Evolutionary conservation across 2,888 invertebrate genomes (phyloP).

Genomic region (Trypoxylon attenuatum): DNA sequence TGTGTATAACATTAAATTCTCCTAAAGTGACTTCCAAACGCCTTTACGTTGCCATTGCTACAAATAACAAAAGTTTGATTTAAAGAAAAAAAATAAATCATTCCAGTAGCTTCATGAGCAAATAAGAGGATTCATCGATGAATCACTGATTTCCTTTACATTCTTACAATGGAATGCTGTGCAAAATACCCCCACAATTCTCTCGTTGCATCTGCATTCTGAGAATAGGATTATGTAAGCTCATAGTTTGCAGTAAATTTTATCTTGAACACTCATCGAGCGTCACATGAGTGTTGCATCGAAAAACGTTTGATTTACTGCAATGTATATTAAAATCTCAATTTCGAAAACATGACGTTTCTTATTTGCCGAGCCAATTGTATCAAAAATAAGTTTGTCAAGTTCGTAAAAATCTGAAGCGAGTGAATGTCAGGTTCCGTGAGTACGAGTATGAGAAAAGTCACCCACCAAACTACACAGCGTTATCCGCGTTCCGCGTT

Average conservation of each 20-base stretch:
- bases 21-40: too few relatives aligned
- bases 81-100: too few relatives aligned
- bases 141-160: too few relatives aligned
- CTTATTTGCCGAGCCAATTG: neutral
- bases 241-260: constrained; percentile 22
- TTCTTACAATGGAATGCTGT: too few relatives aligned
- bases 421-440: neutral
- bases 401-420: neutral
- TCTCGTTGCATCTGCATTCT: constrained; percentile 27
- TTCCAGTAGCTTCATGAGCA: too few relatives aligned
- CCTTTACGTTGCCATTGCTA: too few relatives aligned
- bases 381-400: too few relatives aligned
- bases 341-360: neutral
- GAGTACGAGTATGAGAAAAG: constrained; percentile 43
- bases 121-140: too few relatives aligned
- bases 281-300: neutral
- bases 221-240: constrained; percentile 37
- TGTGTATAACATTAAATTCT: too few relatives aligned
- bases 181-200: constrained; percentile 6
- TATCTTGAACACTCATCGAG: constrained; percentile 5
- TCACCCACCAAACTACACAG: constrained; percentile 59
- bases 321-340: too few relatives aligned
- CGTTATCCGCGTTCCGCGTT: constrained; percentile 69
- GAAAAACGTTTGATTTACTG: too few relatives aligned
- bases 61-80: too few relatives aligned